Evolutionary conservation across 2,888 invertebrate species (phyloP), one percentile per base, ranked within the genome.

Genomic region (Gibbula magus): DNA sequence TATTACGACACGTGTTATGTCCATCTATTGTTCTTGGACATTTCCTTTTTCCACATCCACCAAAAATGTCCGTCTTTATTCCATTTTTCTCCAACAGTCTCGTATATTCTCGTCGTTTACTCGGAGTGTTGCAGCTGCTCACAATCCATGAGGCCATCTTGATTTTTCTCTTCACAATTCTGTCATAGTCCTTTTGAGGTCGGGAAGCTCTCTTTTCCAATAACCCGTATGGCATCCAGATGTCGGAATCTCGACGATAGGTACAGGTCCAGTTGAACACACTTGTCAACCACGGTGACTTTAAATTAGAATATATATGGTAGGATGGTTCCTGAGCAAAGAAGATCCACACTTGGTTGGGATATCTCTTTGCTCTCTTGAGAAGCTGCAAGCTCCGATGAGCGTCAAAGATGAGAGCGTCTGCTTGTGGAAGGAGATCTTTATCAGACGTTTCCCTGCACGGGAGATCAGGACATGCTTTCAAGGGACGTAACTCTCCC

Each of bases 251-350:
- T 25, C 45, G 25, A 22, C 74, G 20, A 25, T 52, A 74, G 10
- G 74, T 74, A 25, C 39, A 51, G 7, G 74, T 74, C 74, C 74
- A 74, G 74, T 74, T 74, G 51, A 74, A 74, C 7, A 22, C 18
- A 51, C 45, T 3, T 22, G 22, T 74, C 74, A 45, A 32, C 2
- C 25, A 22, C 13, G 39, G 25, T 10, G 51, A 51, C 25, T 16
- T 39, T 13, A 45, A 45, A 45, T 45, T 13, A 13, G 45, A 45
- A 45, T 7, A 45, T 10, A 45, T 45, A 13, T 45, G 45, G 13
- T 45, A 45, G 8, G 25, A 22, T 8, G 74, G 22, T 45, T 74
- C 74, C 51, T 51, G 45, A 13, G 22, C 39, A 18, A 22, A 74
- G 25, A 74, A 74, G 20, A 74, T 22, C 74, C 74, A 74, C 1